Base-by-base conservation (phyloP, 92 coral and sea anemone species). In the Porites cylindrica region DNA sequence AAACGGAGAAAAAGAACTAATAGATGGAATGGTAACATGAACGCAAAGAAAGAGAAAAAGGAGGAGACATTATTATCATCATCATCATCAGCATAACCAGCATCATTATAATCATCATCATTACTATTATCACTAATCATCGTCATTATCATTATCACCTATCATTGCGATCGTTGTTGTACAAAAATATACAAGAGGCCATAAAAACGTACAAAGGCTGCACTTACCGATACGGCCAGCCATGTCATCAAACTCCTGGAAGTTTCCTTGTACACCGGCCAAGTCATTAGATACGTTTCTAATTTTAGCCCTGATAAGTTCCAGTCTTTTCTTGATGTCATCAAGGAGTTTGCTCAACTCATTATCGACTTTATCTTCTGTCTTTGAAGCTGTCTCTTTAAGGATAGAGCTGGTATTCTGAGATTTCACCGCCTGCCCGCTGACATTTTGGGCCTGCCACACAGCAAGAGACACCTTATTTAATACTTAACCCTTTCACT, bases 351-450 rank as follows among this genome's bases (percentile, higher is more conserved):
- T 68, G 11, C 77, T 82, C 70, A 94, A 89, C 26, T 92, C 90
- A 51, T 62, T 88, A 74, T 94, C 96, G 32, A 94, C 98, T 72
- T 66, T 81, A 13, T 76, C 85, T 70, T 94, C 88, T 0, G 93
- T 89, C n/a, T 8, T 56, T 17, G 26, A 47, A 8, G 96, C 92
- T 16, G 56, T 70, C 60, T 80, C 74, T 4, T 82, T 65, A 3
- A 92, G 84, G 0, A 66, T 24, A 53, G 64, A 62, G 66, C 98
- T 94, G 65, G 60, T 77, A 13, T 51, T 78, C 59, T 89, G 79
- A 4, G 98, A 89, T 21, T 58, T 68, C 81, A 77, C 85, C n/a
- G 94, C 95, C 21, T 85, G 67, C 16, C 47, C 69, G 66, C 82
- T 83, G 51, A 94, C 77, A 73, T 81, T 82, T 66, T 88, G 86